Conservation (phyloP, 2,113 vertebrate genomes). For the Oostethus manadensis region DNA sequence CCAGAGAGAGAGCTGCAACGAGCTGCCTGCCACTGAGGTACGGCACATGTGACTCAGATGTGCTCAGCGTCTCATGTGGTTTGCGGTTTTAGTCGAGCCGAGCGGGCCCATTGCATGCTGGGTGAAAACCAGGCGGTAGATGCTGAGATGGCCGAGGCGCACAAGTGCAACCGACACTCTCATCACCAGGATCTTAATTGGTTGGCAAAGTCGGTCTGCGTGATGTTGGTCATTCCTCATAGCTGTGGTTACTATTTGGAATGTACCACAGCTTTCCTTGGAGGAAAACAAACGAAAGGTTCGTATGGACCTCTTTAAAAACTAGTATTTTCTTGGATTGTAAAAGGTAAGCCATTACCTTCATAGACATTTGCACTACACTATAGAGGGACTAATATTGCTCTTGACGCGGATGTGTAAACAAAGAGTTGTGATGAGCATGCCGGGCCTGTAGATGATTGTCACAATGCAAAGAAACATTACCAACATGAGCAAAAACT, state of each 20-base stretch:
- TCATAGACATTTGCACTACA: too few relatives aligned
- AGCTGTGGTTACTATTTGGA: conserved; percentile 8
- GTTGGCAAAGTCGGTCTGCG: conserved; percentile 7
- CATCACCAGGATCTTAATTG: neutral
- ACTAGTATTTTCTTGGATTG: neutral
- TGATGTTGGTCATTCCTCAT: neutral
- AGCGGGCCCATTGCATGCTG: conserved; percentile 16
- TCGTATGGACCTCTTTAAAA: neutral
- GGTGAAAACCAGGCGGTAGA: conserved; percentile 11
- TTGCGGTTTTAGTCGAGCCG: conserved; percentile 36
- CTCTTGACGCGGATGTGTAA: too few relatives aligned
- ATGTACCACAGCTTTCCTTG: neutral
- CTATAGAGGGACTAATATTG: too few relatives aligned
- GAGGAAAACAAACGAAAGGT: neutral
- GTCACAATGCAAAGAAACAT: too few relatives aligned
- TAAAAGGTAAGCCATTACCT: too few relatives aligned
- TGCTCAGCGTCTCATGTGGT: conserved; percentile 28
- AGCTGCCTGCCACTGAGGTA: conserved; percentile 76
- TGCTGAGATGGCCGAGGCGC: conserved; percentile 15
- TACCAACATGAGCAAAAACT: too few relatives aligned
- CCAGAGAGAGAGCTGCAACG: conserved; percentile 76
- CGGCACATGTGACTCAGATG: conserved; percentile 22
- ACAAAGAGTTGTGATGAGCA: too few relatives aligned
- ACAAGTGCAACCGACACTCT: conserved; percentile 16
- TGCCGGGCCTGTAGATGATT: too few relatives aligned